Evolutionary conservation across 2,113 vertebrate species (phyloP), one percentile per base, ranked within the genome.

Genomic region (Orientallactaga bullata): DNA sequence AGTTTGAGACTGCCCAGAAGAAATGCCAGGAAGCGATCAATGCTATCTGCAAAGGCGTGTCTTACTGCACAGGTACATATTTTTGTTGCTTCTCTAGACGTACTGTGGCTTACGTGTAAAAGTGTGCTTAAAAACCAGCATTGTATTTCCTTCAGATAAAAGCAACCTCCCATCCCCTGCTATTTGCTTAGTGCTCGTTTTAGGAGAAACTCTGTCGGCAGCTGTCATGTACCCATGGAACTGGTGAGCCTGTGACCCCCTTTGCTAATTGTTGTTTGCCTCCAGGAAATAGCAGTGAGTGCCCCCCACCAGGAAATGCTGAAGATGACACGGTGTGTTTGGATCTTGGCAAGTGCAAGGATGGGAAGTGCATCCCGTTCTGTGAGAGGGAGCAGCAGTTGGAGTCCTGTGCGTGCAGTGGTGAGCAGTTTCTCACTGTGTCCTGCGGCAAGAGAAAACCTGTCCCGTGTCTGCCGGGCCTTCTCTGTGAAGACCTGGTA

Each of bases 11-110:
- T 1, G 98, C 98, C 55, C 98, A 98, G 88, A 99, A 98, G 97
- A 98, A 98, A 96, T 99, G 99, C 97, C 99, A 99, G 94, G 99
- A 99, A 97, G 98, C 99, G 85, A 99, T 99, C 92, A 99, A 97
- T 66, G 99, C 99, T 7, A 99, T 99, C 82, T 99, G 99, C 95
- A 99, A 99, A 98, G 99, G 98, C 96, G 98, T 97, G 76, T 99
- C 99, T 2, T 98, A 96, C 32, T 99, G 99, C 98, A 99, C 99
- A 97, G 99, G 99, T 99, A 97, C 95, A 98, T 78, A 0, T 0
- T 66, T 77, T 11, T 51, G 66, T 4, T 60, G 90, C 73, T 92
- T 61, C 42, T 68, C n/a, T 42, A 12, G 58, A 77, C 32, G 7
- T 15, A 1, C 58, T 76, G 17, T 61, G 24, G 24, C 51, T 73